Conservation (phyloP, 1,140 invertebrate genomes). For the Spodoptera litura region DNA sequence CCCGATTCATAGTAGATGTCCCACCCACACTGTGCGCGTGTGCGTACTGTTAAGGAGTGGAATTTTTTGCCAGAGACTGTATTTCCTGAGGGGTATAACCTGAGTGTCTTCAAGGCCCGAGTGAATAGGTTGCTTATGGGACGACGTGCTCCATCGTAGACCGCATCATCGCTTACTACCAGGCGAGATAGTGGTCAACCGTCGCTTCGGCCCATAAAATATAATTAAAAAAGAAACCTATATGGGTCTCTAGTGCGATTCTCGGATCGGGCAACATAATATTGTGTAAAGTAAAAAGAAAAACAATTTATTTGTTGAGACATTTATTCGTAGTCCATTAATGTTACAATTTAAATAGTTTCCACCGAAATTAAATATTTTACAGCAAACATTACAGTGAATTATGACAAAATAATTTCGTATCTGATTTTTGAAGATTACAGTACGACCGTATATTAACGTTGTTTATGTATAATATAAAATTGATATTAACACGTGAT, state of each 20-base stretch:
- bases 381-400: constrained; percentile 41
- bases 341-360: constrained; percentile 62
- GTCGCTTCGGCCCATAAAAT: too few species aligned
- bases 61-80: too few species aligned
- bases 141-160: too few species aligned
- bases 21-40: too few species aligned
- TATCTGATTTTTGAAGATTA: constrained; percentile 38
- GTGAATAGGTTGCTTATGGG: too few species aligned
- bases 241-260: background rate
- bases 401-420: constrained; percentile 5
- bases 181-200: too few species aligned
- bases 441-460: constrained; percentile 7
- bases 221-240: too few species aligned
- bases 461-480: constrained; percentile 19
- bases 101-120: too few species aligned
- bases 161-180: too few species aligned
- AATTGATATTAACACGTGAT: constrained; percentile 35
- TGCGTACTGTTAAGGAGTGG: too few species aligned
- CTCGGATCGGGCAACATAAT: background rate
- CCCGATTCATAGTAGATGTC: too few species aligned
- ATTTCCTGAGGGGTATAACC: too few species aligned
- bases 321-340: constrained; percentile 79
- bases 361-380: constrained; percentile 49
- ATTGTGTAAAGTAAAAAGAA: constrained; percentile 24
- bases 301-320: constrained; percentile 68